These are phyloP conservation scores for Oreonectes daqikongensis DNA, from an alignment of 2,797 vertebrate species.

Conservation along the genomic window DNA sequence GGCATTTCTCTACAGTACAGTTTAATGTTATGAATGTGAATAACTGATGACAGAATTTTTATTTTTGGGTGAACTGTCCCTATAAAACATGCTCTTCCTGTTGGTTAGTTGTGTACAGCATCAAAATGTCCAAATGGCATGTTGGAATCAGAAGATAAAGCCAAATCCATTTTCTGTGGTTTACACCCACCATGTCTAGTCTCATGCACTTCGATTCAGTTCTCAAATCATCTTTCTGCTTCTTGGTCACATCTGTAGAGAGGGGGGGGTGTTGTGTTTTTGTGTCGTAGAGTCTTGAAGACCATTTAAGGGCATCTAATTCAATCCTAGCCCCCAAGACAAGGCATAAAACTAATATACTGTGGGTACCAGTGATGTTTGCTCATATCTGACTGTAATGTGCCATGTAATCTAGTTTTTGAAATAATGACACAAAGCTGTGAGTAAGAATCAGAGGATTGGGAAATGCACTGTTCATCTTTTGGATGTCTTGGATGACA, in stretches of 20 bases:
- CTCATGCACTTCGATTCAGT: slow-evolving; percentile 4
- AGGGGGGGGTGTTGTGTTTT: neutral
- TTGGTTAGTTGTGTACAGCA: neutral
- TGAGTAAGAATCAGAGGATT: neutral
- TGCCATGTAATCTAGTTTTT: slow-evolving; percentile 19
- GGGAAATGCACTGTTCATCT: neutral
- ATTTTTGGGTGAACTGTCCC: no score
- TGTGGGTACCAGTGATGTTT: neutral
- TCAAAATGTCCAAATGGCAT: neutral
- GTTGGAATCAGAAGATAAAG: neutral
- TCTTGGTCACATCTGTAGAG: neutral
- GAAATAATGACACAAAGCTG: neutral
- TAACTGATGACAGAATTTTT: no score
- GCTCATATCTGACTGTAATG: slow-evolving; percentile 13
- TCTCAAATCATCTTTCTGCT: neutral
- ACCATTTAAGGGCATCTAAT: slow-evolving; percentile 11
- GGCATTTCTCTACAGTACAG: no score
- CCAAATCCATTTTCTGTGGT: slow-evolving; percentile 9
- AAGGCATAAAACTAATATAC: slow-evolving; percentile 5
- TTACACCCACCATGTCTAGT: slow-evolving; percentile 4
- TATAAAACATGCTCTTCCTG: neutral
- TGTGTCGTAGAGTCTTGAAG: neutral
- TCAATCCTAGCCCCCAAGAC: slow-evolving; percentile 24
- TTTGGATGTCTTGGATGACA: neutral
- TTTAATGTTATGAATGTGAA: no score